A percentile compares a stretch with the other conserved stretches of the same genome.
Evolutionary conservation across 37 sponge, comb jelly and placozoan species (phyloP).

Genomic region (Mnemiopsis leidyi): DNA sequence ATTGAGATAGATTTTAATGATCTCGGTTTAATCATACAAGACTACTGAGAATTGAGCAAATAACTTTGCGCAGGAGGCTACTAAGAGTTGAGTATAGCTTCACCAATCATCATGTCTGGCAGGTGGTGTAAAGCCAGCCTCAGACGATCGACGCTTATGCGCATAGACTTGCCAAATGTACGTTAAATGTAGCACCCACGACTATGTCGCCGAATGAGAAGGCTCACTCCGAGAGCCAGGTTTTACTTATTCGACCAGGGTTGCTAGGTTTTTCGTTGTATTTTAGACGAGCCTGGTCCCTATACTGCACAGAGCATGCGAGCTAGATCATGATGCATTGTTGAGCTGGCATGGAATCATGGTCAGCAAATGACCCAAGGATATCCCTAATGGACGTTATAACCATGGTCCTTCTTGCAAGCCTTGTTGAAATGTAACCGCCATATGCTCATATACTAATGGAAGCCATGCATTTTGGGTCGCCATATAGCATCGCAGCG

Average conservation of each 20-base stretch:
- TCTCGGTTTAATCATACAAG: background rate
- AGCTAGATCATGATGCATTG: background rate
- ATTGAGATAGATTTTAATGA: background rate
- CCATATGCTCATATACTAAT: background rate
- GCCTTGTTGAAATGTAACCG: background rate
- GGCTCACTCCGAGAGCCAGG: background rate
- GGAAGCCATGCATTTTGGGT: background rate
- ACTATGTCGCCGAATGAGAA: background rate
- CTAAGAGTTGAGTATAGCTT: too few relatives aligned
- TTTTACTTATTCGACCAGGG: too few relatives aligned
- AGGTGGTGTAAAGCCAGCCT: background rate
- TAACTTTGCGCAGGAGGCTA: too few relatives aligned
- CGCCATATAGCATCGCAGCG: background rate
- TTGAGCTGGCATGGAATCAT: too few relatives aligned
- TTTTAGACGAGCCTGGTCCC: too few relatives aligned
- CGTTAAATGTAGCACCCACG: background rate
- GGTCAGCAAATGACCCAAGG: background rate
- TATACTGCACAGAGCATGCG: background rate
- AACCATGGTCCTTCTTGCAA: too few relatives aligned
- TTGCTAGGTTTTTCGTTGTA: too few relatives aligned
- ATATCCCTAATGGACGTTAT: background rate
- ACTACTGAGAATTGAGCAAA: too few relatives aligned
- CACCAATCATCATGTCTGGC: background rate
- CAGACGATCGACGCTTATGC: background rate
- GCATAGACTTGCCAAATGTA: background rate